Conservation (phyloP, 2,888 invertebrate species). For the Acleris emargana region DNA sequence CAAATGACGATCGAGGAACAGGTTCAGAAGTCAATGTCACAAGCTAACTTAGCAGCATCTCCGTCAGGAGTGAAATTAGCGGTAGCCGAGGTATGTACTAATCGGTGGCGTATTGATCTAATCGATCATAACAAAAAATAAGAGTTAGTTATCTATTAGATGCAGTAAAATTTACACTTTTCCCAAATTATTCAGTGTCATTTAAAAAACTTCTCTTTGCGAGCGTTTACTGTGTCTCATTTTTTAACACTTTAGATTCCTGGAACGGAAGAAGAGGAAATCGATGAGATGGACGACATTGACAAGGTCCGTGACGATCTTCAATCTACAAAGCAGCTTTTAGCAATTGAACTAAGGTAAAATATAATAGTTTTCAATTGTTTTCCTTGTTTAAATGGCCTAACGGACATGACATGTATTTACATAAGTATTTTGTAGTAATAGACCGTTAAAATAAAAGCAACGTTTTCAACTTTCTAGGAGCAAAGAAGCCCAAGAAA, state of each 20-base stretch:
- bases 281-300: conserved; percentile 95
- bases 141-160: too few relatives aligned
- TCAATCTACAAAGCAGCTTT: conserved; percentile 95
- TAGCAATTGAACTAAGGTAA: conserved; percentile 90
- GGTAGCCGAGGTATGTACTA: conserved; percentile 61
- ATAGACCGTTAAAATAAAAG: conserved; percentile 3
- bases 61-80: conserved; percentile 65
- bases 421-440: too few relatives aligned
- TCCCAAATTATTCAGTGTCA: too few relatives aligned
- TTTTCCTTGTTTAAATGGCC: too few relatives aligned
- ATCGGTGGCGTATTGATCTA: too few relatives aligned
- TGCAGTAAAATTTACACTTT: too few relatives aligned
- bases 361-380: not conserved
- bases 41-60: conserved; percentile 82
- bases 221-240: not conserved
- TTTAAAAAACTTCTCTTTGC: too few relatives aligned
- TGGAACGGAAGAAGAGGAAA: conserved; percentile 85
- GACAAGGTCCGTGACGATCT: conserved; percentile 95
- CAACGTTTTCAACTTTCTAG: conserved; percentile 58
- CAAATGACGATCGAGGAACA: conserved; percentile 96
- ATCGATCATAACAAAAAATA: not conserved
- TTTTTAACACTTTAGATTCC: conserved; percentile 48
- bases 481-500: conserved; percentile 92
- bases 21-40: conserved; percentile 92
- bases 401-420: too few relatives aligned